phyloP scores from a whole-genome alignment of 2,113 vertebrate species.

The Engraulis encrasicolus region DNA sequence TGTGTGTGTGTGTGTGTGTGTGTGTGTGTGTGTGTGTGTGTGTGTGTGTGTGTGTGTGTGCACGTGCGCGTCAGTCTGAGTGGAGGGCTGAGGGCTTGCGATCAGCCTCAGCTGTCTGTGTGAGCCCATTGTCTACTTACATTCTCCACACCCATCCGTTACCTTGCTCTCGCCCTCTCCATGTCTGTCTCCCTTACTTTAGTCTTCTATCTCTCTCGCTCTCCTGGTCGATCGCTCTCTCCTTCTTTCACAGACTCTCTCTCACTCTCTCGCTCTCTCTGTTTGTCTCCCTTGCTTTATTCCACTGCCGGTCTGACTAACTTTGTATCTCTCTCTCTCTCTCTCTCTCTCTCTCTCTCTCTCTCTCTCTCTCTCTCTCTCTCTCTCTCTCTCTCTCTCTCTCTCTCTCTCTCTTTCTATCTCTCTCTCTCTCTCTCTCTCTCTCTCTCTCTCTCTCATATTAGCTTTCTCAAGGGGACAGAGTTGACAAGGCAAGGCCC shows the following conservation, averaged over 20 bases:
- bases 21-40: no score
- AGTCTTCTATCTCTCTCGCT: background rate
- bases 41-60: no score
- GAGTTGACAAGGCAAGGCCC: no score
- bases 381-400: background rate
- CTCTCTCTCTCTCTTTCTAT: no score
- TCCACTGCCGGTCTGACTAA: background rate
- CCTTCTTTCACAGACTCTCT: background rate
- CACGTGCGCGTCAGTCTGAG: background rate
- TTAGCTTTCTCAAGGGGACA: no score
- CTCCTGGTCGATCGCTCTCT: background rate
- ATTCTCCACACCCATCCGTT: conserved; percentile 34
- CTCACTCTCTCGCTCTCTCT: no score
- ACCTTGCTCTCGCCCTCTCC: conserved; percentile 13
- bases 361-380: background rate
- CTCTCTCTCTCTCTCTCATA: background rate
- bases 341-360: background rate
- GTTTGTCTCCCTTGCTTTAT: no score
- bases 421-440: no score
- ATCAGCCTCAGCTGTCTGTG: background rate
- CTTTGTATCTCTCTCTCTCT: no score
- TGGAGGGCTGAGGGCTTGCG: background rate
- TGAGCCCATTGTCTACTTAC: conserved; percentile 36
- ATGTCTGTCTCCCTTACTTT: background rate
- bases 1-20: no score